Evolutionary conservation across 2,113 vertebrate genomes (phyloP).

Genomic region (Sialia sialis): DNA sequence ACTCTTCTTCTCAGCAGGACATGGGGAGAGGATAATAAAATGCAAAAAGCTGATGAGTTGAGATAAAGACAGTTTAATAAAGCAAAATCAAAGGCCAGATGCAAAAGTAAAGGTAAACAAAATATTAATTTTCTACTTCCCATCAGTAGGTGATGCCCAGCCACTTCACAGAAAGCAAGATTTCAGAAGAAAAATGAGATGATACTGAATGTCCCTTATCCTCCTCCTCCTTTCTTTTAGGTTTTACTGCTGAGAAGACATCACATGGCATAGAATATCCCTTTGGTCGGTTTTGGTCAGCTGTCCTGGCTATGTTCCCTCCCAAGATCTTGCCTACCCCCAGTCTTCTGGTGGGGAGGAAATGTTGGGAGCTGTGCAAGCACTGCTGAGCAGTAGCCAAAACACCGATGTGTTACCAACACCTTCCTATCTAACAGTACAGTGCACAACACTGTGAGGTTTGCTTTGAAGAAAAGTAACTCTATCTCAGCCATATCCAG

Average conservation of each 20-base stretch:
- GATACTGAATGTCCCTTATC: background rate
- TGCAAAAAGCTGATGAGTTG: background rate
- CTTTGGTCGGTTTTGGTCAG: background rate
- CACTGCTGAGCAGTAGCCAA: background rate
- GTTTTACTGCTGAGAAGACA: background rate
- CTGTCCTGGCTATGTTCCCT: background rate
- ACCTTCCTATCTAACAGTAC: background rate
- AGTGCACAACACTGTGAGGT: fast-evolving
- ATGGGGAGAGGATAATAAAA: background rate
- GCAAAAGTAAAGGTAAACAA: background rate
- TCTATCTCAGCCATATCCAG: background rate
- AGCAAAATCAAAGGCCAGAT: background rate
- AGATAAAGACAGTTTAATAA: background rate
- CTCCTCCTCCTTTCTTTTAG: background rate
- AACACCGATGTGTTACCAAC: background rate
- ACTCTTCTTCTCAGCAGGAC: background rate
- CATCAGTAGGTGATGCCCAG: background rate
- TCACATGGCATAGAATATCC: background rate
- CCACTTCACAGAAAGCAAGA: background rate
- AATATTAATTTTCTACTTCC: background rate
- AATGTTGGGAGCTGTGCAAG: background rate
- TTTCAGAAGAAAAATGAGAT: background rate
- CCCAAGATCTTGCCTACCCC: background rate
- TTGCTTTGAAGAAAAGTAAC: background rate
- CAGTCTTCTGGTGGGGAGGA: background rate